phyloP scores from a whole-genome alignment of 2,797 vertebrate species.

The Gymnoscopelus microlampas region DNA sequence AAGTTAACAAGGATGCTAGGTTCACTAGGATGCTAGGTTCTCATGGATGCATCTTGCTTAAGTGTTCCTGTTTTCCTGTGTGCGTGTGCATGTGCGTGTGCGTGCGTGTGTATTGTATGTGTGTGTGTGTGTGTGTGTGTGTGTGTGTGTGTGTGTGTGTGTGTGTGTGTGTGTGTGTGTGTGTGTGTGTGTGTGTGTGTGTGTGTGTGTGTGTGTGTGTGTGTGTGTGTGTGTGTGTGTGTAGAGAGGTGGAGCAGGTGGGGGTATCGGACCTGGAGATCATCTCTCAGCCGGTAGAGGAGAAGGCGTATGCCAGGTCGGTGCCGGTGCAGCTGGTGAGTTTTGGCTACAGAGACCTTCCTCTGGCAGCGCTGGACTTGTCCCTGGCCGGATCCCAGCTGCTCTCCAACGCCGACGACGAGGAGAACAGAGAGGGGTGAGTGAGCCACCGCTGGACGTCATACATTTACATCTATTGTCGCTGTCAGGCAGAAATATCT shows the following conservation, averaged over 20 bases:
- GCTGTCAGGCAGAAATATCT: too few species aligned
- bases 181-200: neutral
- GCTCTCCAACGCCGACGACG: constrained; percentile 90
- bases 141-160: neutral
- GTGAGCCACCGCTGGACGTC: constrained; percentile 47
- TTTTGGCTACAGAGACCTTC: constrained; percentile 90
- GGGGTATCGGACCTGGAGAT: constrained; percentile 90
- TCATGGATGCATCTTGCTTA: too few species aligned
- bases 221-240: constrained; percentile 39
- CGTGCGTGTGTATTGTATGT: neutral
- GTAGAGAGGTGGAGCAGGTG: constrained; percentile 74
- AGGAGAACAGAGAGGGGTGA: constrained; percentile 91
- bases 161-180: constrained; percentile 11
- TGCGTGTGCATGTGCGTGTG: constrained; percentile 32
- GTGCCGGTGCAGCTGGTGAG: constrained; percentile 88
- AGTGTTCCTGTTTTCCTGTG: constrained; percentile 10
- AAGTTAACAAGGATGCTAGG: too few species aligned
- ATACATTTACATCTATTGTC: neutral
- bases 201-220: constrained; percentile 18
- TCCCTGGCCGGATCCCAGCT: constrained; percentile 91
- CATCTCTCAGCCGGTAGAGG: constrained; percentile 91
- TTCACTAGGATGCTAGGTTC: too few species aligned
- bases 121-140: constrained; percentile 42
- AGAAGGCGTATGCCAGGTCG: constrained; percentile 84
- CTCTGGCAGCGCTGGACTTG: constrained; percentile 88